phyloP scores from a whole-genome alignment of 2,113 vertebrate genomes.

The Eretmochelys imbricata region DNA sequence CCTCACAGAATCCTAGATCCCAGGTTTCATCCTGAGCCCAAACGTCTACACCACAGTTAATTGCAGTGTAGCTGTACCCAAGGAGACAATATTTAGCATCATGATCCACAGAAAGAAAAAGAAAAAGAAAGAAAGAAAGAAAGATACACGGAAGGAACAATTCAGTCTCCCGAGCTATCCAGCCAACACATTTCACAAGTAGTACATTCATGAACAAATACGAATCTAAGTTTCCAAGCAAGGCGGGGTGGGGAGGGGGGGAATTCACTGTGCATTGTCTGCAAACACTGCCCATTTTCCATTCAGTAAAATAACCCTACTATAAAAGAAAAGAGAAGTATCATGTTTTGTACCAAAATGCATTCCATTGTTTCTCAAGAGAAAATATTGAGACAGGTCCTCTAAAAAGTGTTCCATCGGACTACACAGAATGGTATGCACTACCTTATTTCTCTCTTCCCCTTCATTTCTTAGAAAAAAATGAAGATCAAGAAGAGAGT shows the following conservation, averaged over 20 bases:
- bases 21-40: not conserved
- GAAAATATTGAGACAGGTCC: fast-evolving
- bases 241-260: not conserved
- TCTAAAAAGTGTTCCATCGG: not conserved
- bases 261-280: not conserved
- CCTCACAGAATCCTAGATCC: too few relatives aligned
- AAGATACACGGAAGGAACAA: not conserved
- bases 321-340: not conserved
- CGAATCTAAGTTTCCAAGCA: not conserved
- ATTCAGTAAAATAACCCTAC: not conserved
- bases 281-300: not conserved
- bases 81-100: not conserved
- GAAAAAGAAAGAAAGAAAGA: not conserved
- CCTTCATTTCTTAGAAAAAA: not conserved
- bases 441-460: not conserved
- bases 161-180: not conserved
- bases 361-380: not conserved
- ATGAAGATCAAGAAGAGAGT: not conserved
- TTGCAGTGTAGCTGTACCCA: not conserved
- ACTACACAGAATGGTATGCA: not conserved
- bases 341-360: not conserved
- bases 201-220: not conserved
- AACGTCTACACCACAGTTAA: not conserved
- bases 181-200: not conserved
- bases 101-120: not conserved